A percentile compares a stretch with the other conserved stretches of the same genome.
These are phyloP conservation scores for Picathartes gymnocephalus DNA, from an alignment of 2,113 vertebrate genomes.

Conservation along the genomic window DNA sequence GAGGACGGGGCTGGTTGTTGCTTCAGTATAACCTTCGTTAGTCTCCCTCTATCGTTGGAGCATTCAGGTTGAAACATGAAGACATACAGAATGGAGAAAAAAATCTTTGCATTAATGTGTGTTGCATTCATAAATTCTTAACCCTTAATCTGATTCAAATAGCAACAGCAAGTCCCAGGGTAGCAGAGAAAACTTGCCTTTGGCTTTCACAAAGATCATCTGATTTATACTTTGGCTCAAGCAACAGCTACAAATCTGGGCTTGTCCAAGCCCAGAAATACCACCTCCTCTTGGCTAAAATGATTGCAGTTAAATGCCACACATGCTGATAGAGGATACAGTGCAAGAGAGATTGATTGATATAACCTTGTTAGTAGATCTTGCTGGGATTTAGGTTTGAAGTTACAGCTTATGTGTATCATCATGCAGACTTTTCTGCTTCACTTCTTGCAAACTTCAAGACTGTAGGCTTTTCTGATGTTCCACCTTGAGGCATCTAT, in stretches of 20 bases:
- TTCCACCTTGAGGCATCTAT: not conserved
- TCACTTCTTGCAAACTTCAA: not conserved
- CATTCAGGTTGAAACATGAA: not conserved
- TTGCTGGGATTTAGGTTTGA: not conserved
- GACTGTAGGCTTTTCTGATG: not conserved
- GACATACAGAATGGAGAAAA: not conserved
- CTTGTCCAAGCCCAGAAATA: not conserved
- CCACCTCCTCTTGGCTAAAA: not conserved
- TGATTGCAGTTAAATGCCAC: not conserved
- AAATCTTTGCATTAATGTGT: not conserved
- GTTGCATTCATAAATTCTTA: not conserved
- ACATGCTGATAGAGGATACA: fast-evolving
- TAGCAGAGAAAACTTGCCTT: not conserved
- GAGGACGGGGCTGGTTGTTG: not conserved
- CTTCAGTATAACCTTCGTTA: not conserved
- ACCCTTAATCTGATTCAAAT: not conserved
- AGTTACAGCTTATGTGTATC: not conserved
- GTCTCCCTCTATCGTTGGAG: not conserved
- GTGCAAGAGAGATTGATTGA: not conserved
- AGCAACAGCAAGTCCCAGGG: not conserved
- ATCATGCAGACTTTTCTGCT: not conserved
- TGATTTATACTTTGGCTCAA: not conserved
- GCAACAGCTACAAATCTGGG: not conserved
- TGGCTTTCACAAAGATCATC: not conserved
- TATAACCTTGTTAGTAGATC: not conserved